Evolutionary conservation across 2,888 invertebrate genomes (phyloP), one percentile per base, ranked within the genome.

Genomic region (Ischnus inquisitorius): DNA sequence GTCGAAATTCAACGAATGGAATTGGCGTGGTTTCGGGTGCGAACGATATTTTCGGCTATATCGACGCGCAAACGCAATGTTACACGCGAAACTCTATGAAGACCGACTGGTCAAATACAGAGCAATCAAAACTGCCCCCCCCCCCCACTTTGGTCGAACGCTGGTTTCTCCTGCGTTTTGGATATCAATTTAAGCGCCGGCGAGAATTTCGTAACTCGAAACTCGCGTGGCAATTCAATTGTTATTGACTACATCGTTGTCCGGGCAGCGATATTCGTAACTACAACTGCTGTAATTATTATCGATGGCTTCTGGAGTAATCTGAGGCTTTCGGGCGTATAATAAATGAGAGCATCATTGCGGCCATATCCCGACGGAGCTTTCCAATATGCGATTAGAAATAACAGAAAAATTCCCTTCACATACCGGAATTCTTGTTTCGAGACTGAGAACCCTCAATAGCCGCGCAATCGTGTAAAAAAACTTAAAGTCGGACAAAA

Each of bases 221-320:
- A 67, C 41, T 67, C 43, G 22, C 8, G 43, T 43, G 22, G 12
- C 12, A 67, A 43, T 43, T 43, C 22, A 43, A 67, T 22, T 41
- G 65, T 67, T 67, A 67, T 67, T 48, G 68, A 51, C 28, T 51
- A 51, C 28, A 28, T 1, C n/a, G 28, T 16, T 2, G n/a, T 68
- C 28, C 25, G 14, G 28, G 28, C 25, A 10, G 48, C 34, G 48
- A 48, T 68, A 68, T 68, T 16, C 48, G n/a, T 51, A 46, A 34
- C 28, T 48, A n/a, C 8, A 68, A 68, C 28, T 28, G 10, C 34
- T 54, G 28, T 12, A 68, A 10, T 48, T 10, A 48, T 48, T 46
- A 68, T 51, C n/a, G 48, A 68, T 68, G 48, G 48, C 48, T 28
- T 68, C n/a, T 19, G n/a, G 28, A 10, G 16, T 19, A 28, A 48